Percentiles rank a stretch among this genome's conserved stretches.
These are phyloP conservation scores for Lucifuga dentata DNA, from an alignment of 2,113 vertebrate species.

Conservation along the genomic window DNA sequence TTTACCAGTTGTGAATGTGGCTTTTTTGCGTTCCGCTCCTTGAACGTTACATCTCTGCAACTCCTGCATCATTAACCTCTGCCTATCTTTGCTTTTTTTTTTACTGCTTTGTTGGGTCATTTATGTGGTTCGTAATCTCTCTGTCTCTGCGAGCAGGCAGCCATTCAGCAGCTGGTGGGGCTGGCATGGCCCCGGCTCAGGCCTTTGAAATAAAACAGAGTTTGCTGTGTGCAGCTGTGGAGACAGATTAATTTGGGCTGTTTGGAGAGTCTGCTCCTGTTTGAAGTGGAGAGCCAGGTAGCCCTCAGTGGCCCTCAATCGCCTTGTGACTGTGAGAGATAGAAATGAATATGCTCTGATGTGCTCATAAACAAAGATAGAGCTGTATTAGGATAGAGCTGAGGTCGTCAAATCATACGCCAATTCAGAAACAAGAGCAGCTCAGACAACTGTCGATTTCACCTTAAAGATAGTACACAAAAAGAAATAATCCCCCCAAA, in stretches of 20 bases:
- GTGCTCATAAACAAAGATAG: neutral
- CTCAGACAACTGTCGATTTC: neutral
- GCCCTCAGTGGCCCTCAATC: neutral
- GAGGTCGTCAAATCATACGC: neutral
- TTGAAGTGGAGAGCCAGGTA: conserved; percentile 41
- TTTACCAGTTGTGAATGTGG: no score
- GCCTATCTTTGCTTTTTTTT: neutral
- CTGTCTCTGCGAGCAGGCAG: conserved; percentile 49
- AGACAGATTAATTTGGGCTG: conserved; percentile 42
- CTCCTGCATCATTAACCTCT: neutral
- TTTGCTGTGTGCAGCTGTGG: conserved; percentile 46
- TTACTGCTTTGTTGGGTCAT: conserved; percentile 6
- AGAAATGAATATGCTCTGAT: neutral
- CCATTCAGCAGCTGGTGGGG: conserved; percentile 38
- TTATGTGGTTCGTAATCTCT: conserved; percentile 23
- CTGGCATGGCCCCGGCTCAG: conserved; percentile 25
- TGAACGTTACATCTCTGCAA: neutral
- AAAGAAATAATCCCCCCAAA: no score
- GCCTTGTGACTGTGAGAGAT: neutral
- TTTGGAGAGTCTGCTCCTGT: conserved; percentile 41
- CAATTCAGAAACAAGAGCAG: neutral
- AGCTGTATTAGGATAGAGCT: no score
- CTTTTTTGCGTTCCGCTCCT: no score
- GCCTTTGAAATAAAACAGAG: conserved; percentile 53
- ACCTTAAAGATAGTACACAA: no score